Evolutionary conservation across 1,140 invertebrate genomes (phyloP).

Genomic region (Centruroides vittatus): DNA sequence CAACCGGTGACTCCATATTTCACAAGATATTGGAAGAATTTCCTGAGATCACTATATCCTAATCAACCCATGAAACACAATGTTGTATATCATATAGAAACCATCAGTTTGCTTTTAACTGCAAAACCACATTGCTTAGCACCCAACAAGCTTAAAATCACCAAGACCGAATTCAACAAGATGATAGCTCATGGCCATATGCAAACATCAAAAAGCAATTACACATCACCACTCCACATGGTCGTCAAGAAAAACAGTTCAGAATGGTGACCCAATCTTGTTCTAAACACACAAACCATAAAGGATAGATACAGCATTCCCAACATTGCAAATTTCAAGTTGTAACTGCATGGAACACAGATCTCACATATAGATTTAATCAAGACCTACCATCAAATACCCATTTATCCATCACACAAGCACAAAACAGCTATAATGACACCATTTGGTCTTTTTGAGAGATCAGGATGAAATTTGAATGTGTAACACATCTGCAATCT

Average conservation of each 20-base stretch:
- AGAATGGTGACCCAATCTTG: slow-evolving; percentile 3
- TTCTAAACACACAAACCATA: slow-evolving; percentile 9
- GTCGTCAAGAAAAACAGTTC: slow-evolving; percentile 15
- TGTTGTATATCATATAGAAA: slow-evolving; percentile 6
- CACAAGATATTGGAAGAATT: slow-evolving; percentile 5
- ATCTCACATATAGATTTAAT: slow-evolving; percentile 6
- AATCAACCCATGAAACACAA: slow-evolving; percentile 3
- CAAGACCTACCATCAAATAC: slow-evolving; percentile 12
- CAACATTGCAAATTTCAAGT: slow-evolving; percentile 8
- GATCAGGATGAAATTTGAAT: slow-evolving; percentile 14
- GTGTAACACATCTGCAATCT: slow-evolving; percentile 8
- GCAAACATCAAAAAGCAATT: slow-evolving; percentile 14
- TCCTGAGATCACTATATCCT: not conserved
- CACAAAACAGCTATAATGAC: slow-evolving; percentile 12
- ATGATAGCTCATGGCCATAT: slow-evolving; percentile 10
- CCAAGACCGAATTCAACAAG: slow-evolving; percentile 7
- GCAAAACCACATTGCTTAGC: slow-evolving; percentile 2
- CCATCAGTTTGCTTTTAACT: not conserved
- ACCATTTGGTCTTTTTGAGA: slow-evolving; percentile 10
- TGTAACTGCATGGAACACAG: slow-evolving; percentile 3
- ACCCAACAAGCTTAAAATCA: slow-evolving; percentile 7
- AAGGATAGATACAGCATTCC: slow-evolving; percentile 13
- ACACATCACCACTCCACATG: slow-evolving; percentile 20
- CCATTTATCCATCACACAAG: slow-evolving; percentile 1
- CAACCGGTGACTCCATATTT: not conserved